Base-by-base conservation (phyloP, 2,113 vertebrate genomes). In the Labeo rohita region DNA sequence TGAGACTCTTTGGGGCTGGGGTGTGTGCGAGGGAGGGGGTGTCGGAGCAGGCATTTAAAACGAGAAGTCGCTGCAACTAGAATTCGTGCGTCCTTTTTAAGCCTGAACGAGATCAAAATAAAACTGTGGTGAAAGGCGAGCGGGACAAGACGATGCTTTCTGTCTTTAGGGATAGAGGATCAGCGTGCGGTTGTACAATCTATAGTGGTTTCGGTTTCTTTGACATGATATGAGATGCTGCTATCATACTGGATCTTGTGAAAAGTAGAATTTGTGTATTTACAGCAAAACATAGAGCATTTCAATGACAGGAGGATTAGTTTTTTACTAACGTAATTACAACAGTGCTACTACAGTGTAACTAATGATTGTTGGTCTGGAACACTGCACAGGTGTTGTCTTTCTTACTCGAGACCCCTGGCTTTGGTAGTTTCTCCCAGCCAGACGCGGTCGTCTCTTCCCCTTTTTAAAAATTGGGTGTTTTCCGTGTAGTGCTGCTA, bases 11-110 rank as follows among this genome's bases (percentile, higher is more conserved):
- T 66, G 76, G 61, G 61, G 47, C 79, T 83, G 84, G 87, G 47
- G 56, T 87, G 52, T 68, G 83, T 45, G 73, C 87, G 66, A 39
- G 45, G 75, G 84, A 84, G 54, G 23, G 82, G 56, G 65, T 56
- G 47, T 59, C 66, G 54, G 61, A n/a, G 50, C 84, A 82, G 84
- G 70, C 65, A 84, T 89, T 89, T 66, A 87, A 85, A 83, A 90
- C 70, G 80, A 88, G 79, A 85, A 85, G 85, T 84, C 65, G 34
- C 43, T 65, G 59, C 79, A 28, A 59, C 52, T 61, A 52, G 43
- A 65, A 36, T 63, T 79, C 76, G 18, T 61, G 36, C 28, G 47
- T 65, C 23, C 16, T 28, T 72, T 56, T 77, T 21, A 74, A n/a
- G 15, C 21, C 56, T 15, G 72, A 49, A 15, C 39, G 8, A 65